Evolutionary conservation across 2,888 invertebrate genomes (phyloP).

Genomic region (Troides aeacus): DNA sequence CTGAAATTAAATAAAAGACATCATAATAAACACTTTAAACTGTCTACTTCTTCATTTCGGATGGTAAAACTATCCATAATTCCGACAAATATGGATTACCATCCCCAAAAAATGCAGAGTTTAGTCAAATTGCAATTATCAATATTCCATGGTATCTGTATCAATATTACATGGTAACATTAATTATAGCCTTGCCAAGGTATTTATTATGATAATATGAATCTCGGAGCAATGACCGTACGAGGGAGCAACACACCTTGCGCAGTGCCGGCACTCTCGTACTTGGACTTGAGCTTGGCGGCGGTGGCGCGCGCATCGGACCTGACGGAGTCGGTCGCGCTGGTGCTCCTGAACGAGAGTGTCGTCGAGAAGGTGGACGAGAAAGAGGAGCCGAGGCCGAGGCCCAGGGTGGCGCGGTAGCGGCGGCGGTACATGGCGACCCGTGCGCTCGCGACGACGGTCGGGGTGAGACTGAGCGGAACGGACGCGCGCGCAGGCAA

Average conservation of each 20-base stretch:
- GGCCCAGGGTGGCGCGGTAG: constrained; percentile 71
- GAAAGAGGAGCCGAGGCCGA: constrained; percentile 69
- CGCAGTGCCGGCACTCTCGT: constrained; percentile 72
- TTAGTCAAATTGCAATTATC: too few species aligned
- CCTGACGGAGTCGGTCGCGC: constrained; percentile 57
- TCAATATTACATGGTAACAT: too few species aligned
- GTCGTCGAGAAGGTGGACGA: constrained; percentile 68
- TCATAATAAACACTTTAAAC: too few species aligned
- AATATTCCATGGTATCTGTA: too few species aligned
- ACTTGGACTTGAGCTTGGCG: constrained; percentile 74
- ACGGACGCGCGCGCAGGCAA: constrained; percentile 61
- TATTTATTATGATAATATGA: neutral
- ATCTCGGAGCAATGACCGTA: constrained; percentile 18
- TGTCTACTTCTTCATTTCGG: too few species aligned
- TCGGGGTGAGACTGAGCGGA: constrained; percentile 57
- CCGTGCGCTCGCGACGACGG: constrained; percentile 50
- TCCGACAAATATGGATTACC: too few species aligned
- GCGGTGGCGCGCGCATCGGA: constrained; percentile 73
- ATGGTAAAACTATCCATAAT: too few species aligned
- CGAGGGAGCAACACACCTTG: constrained; percentile 62
- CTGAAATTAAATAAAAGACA: too few species aligned
- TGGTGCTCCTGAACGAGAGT: constrained; percentile 45
- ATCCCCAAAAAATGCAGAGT: too few species aligned
- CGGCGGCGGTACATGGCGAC: constrained; percentile 69
- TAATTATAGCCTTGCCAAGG: neutral